Evolutionary conservation across 2,113 vertebrate genomes (phyloP), one percentile per base, ranked within the genome.

Genomic region (Tetrao urogallus): DNA sequence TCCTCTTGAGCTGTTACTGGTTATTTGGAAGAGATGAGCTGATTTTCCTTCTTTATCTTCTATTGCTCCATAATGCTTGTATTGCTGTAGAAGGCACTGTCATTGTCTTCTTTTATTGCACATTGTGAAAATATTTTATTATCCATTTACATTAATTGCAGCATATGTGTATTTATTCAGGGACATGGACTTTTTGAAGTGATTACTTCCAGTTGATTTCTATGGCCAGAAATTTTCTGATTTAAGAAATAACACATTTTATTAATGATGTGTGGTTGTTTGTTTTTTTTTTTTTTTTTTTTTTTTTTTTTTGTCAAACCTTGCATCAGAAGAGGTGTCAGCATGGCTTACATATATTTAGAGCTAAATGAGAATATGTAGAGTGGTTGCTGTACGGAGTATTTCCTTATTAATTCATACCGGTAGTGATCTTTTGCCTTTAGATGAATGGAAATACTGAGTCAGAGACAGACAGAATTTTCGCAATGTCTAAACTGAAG

Each of bases 91-190:
- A 54, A 16, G 27, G 52, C 5, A 2, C 52, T 28, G 27, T 54
- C 5, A 28, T 28, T 54, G 52, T 3, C 5, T 28, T 28, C 27
- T 28, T 28, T 28, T 54, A 27, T 15, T 28, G 27, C 8, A 28
- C 8, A 28, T 54, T 54, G 90, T 97, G 97, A 94, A 97, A 97
- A 96, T 93, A 91, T 90, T 96, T 96, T 93, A 82, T 96, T 96
- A 95, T 82, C 88, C 78, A 89, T 97, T 97, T 92, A 40, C 84
- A 86, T 87, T 96, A 88, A 96, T 97, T 96, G 96, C 89, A 92
- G 65, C 54, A 93, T 63, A 77, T 76, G 92, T 70, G 61, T 82
- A 91, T 95, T 97, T 96, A 32, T 15, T 96, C 86, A 95, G 94
- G 69, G 96, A 82, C 18, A 60, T 28, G 32, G 89, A 78, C 73